Conservation (phyloP, 2,888 invertebrate genomes). For the Trichogramma dendrolimi region DNA sequence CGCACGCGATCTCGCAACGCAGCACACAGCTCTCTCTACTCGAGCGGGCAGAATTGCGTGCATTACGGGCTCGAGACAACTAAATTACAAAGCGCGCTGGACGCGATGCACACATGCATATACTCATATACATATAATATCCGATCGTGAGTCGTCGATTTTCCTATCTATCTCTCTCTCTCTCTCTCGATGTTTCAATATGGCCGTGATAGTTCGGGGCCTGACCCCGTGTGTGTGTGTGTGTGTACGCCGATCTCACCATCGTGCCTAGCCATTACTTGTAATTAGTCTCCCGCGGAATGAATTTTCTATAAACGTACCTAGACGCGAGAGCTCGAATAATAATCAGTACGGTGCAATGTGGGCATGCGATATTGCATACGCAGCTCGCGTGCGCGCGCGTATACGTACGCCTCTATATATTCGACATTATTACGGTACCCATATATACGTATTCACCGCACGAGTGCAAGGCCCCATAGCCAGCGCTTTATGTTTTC, state of each 20-base stretch:
- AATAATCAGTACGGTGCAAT: slow-evolving; percentile 8
- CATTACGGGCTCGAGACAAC: background rate
- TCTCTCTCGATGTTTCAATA: too few species aligned
- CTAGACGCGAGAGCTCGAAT: slow-evolving; percentile 22
- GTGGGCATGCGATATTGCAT: too few species aligned
- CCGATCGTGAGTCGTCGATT: too few species aligned
- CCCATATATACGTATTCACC: slow-evolving; percentile 1
- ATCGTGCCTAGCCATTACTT: slow-evolving; percentile 39
- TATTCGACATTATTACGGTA: slow-evolving; percentile 4
- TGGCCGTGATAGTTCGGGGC: too few species aligned
- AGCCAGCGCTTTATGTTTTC: background rate
- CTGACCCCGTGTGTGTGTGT: too few species aligned
- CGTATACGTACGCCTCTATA: background rate
- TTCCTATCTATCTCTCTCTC: too few species aligned
- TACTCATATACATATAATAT: background rate
- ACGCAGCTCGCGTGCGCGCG: background rate
- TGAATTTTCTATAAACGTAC: slow-evolving; percentile 44
- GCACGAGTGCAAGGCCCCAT: background rate
- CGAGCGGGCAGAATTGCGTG: too few species aligned
- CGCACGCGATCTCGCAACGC: too few species aligned
- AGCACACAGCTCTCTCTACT: too few species aligned
- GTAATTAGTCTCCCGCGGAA: slow-evolving; percentile 44
- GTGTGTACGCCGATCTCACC: too few species aligned
- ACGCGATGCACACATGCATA: background rate
- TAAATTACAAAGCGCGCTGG: background rate